Percentiles rank a stretch among this genome's conserved stretches.
Evolutionary conservation across 2,797 vertebrate genomes (phyloP).

Genomic region (Nyctalus aviator): DNA sequence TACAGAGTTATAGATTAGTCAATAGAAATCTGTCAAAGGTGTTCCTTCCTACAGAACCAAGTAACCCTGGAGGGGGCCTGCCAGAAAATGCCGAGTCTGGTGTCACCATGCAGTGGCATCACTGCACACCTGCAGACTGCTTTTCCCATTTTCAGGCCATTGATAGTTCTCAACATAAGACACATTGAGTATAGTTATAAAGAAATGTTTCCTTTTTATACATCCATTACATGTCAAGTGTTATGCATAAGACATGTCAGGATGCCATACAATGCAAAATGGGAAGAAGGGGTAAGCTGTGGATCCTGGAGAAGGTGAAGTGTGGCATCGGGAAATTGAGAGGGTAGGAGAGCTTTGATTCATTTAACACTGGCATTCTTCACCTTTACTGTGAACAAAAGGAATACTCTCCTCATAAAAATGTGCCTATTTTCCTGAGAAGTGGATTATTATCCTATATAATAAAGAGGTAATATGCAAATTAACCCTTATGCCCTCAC

Average conservation of each 20-base stretch:
- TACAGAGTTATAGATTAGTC: neutral
- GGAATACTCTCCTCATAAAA: neutral
- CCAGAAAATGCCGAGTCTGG: constrained; percentile 14
- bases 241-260: constrained; percentile 15
- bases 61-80: neutral
- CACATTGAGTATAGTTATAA: neutral
- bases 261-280: neutral
- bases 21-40: neutral
- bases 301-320: neutral
- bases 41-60: neutral
- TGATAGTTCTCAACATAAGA: neutral
- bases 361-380: neutral
- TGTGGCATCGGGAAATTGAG: neutral
- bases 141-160: neutral
- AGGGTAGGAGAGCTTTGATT: neutral
- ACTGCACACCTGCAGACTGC: neutral
- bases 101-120: neutral
- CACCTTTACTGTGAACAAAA: neutral
- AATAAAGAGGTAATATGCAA: too few species aligned
- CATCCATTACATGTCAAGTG: neutral
- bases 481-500: too few species aligned
- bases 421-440: neutral
- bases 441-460: too few species aligned
- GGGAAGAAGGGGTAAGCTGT: neutral
- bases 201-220: constrained; percentile 40